phyloP scores from a whole-genome alignment of 2,113 vertebrate genomes.

The Onychostoma macrolepis region DNA sequence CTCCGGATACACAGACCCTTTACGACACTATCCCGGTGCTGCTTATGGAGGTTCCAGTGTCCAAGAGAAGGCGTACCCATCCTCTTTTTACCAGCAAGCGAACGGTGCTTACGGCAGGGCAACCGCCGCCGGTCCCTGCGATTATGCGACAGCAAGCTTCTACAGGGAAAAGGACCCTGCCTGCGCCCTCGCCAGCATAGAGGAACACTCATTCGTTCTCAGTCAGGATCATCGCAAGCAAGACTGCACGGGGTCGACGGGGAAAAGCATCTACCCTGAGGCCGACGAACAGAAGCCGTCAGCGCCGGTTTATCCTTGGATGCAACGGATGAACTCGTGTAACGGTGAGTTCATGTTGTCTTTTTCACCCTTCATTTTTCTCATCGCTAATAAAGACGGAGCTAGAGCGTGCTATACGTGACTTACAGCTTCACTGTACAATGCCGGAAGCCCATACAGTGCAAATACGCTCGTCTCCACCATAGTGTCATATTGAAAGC shows the following conservation, averaged over 20 bases:
- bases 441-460: slow-evolving; percentile 60
- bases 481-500: slow-evolving; percentile 51
- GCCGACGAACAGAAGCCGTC: slow-evolving; percentile 88
- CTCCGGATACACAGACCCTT: slow-evolving; percentile 92
- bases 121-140: slow-evolving; percentile 78
- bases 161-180: slow-evolving; percentile 91
- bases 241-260: slow-evolving; percentile 85
- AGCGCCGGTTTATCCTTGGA: slow-evolving; percentile 90
- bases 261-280: slow-evolving; percentile 86
- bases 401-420: slow-evolving; percentile 60
- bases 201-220: slow-evolving; percentile 82
- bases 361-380: slow-evolving; percentile 56
- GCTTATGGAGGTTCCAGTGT: slow-evolving; percentile 80
- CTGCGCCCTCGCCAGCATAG: slow-evolving; percentile 77
- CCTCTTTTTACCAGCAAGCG: slow-evolving; percentile 89
- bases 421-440: slow-evolving; percentile 57
- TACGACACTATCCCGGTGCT: slow-evolving; percentile 87
- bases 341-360: slow-evolving; percentile 85
- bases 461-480: slow-evolving; percentile 59
- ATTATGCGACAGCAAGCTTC: slow-evolving; percentile 86
- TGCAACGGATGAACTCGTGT: slow-evolving; percentile 94
- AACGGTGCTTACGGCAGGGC: slow-evolving; percentile 83
- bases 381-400: slow-evolving; percentile 54
- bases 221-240: slow-evolving; percentile 87
- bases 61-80: slow-evolving; percentile 86